Evolutionary conservation across 2,888 invertebrate genomes (phyloP).

Genomic region (Cepaea hortensis): DNA sequence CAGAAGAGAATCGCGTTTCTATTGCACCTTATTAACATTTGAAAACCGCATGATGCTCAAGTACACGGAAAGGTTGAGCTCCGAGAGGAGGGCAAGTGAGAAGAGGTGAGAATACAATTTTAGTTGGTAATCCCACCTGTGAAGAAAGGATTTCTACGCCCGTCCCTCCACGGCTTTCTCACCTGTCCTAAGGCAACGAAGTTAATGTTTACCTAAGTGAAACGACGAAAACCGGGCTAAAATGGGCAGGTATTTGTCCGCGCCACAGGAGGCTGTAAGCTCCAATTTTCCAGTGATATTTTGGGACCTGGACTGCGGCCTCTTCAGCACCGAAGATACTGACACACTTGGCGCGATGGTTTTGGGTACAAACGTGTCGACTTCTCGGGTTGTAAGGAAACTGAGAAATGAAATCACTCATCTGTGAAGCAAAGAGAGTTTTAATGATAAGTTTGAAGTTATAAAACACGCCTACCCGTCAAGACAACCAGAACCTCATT

Average conservation of each 20-base stretch:
- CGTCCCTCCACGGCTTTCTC: background rate
- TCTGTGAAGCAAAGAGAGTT: background rate
- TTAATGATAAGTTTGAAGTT: conserved; percentile 25
- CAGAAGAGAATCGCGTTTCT: too few species aligned
- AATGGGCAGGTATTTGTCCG: conserved; percentile 10
- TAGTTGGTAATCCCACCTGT: conserved; percentile 13
- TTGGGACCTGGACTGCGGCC: background rate
- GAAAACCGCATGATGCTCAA: too few species aligned
- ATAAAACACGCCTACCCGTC: conserved; percentile 19
- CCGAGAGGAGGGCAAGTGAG: background rate
- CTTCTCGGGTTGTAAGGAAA: background rate
- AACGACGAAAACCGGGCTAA: background rate
- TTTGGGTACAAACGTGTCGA: background rate
- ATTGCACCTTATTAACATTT: too few species aligned
- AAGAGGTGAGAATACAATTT: background rate
- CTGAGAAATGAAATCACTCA: conserved; percentile 1
- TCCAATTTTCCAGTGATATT: conserved; percentile 30
- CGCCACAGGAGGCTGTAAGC: conserved; percentile 1
- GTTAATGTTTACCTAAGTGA: conserved; percentile 28
- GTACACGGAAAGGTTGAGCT: too few species aligned
- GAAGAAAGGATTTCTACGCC: conserved; percentile 8
- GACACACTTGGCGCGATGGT: background rate
- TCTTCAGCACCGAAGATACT: background rate
- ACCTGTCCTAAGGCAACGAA: background rate
- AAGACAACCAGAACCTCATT: background rate